phyloP scores from a whole-genome alignment of 53 echinoderm and acorn worm species.

The Henricia sp. region DNA sequence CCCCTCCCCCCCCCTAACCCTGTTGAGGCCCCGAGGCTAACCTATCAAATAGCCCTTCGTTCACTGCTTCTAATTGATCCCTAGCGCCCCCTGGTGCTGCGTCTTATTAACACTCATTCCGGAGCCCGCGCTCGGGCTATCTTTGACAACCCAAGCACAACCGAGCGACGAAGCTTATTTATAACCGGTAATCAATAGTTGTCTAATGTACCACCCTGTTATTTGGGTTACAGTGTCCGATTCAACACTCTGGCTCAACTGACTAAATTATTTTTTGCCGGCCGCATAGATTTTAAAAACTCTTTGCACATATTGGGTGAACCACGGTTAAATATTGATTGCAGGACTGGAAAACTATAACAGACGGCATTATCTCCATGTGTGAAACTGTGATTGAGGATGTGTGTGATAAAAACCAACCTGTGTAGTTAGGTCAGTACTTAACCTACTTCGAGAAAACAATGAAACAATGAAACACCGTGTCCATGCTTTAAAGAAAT shows the following conservation, averaged over 20 bases:
- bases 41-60: constrained; percentile 40
- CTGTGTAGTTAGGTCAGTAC: no score
- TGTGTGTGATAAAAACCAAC: no score
- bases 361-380: no score
- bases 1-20: no score
- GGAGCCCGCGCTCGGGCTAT: constrained; percentile 1
- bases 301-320: no score
- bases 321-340: no score
- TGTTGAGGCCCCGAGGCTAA: constrained; percentile 20
- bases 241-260: constrained; percentile 3
- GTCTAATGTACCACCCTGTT: constrained; percentile 41
- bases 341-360: no score
- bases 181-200: constrained; percentile 34
- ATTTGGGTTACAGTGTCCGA: constrained; percentile 49
- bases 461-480: no score
- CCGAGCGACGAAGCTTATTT: background rate
- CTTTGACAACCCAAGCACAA: constrained; percentile 31
- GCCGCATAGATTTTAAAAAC: background rate
- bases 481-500: no score
- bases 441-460: no score
- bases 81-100: constrained; percentile 27
- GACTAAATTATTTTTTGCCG: constrained; percentile 36
- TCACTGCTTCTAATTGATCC: constrained; percentile 44
- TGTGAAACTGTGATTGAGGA: no score
- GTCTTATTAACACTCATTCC: constrained; percentile 55